A percentile compares a stretch with the other conserved stretches of the same genome.
Evolutionary conservation across 2,113 vertebrate species (phyloP).

Genomic region (Xiphophorus couchianus): DNA sequence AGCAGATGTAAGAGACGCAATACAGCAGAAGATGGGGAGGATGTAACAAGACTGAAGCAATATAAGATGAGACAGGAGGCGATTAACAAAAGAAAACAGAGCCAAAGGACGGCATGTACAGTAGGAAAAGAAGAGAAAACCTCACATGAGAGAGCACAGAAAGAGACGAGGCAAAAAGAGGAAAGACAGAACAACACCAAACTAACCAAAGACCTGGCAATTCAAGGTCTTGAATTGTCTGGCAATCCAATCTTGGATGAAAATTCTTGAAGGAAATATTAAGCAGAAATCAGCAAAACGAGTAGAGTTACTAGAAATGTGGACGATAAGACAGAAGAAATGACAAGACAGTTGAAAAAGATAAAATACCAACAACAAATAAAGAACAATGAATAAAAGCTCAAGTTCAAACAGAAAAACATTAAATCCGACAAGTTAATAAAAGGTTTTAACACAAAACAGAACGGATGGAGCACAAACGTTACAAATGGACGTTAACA

Average conservation of each 20-base stretch:
- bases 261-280: not conserved
- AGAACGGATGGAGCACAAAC: no score
- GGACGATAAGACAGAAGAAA: not conserved
- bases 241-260: no score
- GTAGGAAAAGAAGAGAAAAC: not conserved
- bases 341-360: no score
- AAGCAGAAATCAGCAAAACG: not conserved
- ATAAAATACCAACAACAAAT: no score
- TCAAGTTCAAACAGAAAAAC: no score
- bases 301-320: not conserved
- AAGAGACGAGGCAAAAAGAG: not conserved
- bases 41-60: not conserved
- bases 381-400: no score
- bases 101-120: no score
- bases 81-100: not conserved
- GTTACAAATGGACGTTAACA: no score
- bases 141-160: not conserved
- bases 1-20: not conserved
- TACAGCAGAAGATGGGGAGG: not conserved
- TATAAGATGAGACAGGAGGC: not conserved
- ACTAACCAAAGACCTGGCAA: not conserved
- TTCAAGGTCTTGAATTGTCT: no score
- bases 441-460: no score
- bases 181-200: not conserved
- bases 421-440: no score